Conservation (phyloP, 1,140 invertebrate genomes). For the Idris sp. region DNA sequence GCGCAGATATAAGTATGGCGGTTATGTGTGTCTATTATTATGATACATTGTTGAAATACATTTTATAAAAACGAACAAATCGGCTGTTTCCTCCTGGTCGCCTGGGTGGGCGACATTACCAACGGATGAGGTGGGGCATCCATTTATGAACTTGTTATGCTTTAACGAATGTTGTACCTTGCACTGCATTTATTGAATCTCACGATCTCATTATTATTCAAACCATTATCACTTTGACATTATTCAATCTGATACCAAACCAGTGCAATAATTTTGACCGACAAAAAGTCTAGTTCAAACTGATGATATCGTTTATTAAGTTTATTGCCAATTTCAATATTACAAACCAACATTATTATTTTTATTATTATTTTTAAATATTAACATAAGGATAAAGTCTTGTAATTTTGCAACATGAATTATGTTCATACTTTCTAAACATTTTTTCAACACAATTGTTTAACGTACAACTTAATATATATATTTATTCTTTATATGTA, state of each 20-base stretch:
- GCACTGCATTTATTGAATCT: constrained; percentile 51
- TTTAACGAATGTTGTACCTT: constrained; percentile 63
- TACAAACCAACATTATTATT: no score
- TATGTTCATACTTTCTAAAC: no score
- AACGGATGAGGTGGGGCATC: constrained; percentile 73
- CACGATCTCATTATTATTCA: constrained; percentile 54
- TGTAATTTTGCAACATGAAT: no score
- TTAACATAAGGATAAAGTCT: no score
- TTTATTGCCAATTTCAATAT: no score
- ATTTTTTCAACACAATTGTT: no score
- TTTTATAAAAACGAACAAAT: constrained; percentile 67
- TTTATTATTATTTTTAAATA: no score
- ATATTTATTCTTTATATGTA: no score
- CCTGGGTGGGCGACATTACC: constrained; percentile 64
- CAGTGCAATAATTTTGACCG: constrained; percentile 14
- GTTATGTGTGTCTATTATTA: constrained; percentile 56
- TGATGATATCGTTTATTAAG: no score
- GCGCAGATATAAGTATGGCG: constrained; percentile 25
- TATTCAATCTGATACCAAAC: constrained; percentile 38
- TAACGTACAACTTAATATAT: no score
- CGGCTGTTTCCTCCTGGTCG: constrained; percentile 66
- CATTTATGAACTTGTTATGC: constrained; percentile 72
- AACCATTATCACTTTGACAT: constrained; percentile 30
- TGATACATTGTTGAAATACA: constrained; percentile 44
- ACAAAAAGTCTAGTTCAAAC: no score